These are phyloP conservation scores for Achatina immaculata DNA, from an alignment of 1,140 invertebrate genomes.

Conservation along the genomic window DNA sequence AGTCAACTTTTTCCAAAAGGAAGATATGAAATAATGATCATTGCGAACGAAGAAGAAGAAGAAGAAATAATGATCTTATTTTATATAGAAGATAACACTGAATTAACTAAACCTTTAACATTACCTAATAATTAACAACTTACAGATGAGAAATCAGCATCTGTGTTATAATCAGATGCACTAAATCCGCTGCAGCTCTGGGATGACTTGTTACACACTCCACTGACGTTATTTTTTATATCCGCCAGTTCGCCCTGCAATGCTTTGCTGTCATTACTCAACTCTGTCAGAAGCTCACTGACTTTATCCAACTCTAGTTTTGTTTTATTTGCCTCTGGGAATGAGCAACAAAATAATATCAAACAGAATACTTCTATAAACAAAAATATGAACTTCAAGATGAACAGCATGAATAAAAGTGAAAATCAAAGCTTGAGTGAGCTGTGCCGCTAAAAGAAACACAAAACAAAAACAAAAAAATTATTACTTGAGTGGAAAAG, in stretches of 20 bases:
- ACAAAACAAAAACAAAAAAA: no score
- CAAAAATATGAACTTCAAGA: not conserved
- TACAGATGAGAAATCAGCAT: slow-evolving; percentile 39
- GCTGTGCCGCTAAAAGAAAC: no score
- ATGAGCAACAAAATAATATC: slow-evolving; percentile 11
- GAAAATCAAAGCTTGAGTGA: no score
- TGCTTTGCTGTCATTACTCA: slow-evolving; percentile 30
- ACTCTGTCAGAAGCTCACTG: slow-evolving; percentile 1
- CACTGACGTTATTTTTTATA: slow-evolving; percentile 19
- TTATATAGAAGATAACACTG: no score
- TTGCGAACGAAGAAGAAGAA: no score
- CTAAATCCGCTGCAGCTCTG: not conserved
- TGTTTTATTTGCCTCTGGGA: slow-evolving; percentile 44
- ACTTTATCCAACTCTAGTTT: slow-evolving; percentile 38
- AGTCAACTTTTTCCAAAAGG: no score
- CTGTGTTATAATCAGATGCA: slow-evolving; percentile 25
- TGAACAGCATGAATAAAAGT: no score
- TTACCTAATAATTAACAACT: slow-evolving; percentile 9
- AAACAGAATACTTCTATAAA: not conserved
- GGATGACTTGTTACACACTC: not conserved
- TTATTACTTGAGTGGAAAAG: no score
- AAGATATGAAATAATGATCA: no score
- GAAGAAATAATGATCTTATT: no score
- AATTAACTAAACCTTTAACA: no score
- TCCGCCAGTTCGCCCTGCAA: slow-evolving; percentile 40